Evolutionary conservation across 2,888 invertebrate genomes (phyloP).

Genomic region (Acleris emargana): DNA sequence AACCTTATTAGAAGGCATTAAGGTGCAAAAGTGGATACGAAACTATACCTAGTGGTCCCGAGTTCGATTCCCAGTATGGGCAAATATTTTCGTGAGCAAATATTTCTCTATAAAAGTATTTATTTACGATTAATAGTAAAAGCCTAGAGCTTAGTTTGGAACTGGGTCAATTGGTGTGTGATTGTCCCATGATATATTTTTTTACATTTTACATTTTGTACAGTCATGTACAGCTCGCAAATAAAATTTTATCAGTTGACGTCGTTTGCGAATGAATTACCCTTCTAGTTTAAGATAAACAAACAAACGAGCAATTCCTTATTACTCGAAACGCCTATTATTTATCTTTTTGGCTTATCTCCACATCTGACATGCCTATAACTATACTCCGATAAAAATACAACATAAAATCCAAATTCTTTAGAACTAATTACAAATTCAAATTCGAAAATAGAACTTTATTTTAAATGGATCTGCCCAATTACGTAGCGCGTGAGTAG

Average conservation of each 20-base stretch:
- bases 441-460: slow-evolving; percentile 18
- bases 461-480: slow-evolving; percentile 18
- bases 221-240: too few species aligned
- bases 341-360: neutral
- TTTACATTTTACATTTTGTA: too few species aligned
- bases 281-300: neutral
- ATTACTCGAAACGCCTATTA: neutral
- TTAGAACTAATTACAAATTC: slow-evolving; percentile 15
- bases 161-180: too few species aligned
- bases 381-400: slow-evolving; percentile 16
- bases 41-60: too few species aligned
- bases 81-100: too few species aligned
- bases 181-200: too few species aligned
- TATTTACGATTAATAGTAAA: too few species aligned
- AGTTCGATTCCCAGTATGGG: too few species aligned
- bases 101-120: too few species aligned
- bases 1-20: too few species aligned
- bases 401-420: slow-evolving; percentile 11
- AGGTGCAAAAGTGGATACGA: too few species aligned
- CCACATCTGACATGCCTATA: slow-evolving; percentile 10
- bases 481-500: slow-evolving; percentile 2
- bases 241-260: neutral
- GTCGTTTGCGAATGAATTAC: neutral
- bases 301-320: neutral
- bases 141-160: too few species aligned